phyloP scores from a whole-genome alignment of 1,140 invertebrate species.

The Battus philenor region DNA sequence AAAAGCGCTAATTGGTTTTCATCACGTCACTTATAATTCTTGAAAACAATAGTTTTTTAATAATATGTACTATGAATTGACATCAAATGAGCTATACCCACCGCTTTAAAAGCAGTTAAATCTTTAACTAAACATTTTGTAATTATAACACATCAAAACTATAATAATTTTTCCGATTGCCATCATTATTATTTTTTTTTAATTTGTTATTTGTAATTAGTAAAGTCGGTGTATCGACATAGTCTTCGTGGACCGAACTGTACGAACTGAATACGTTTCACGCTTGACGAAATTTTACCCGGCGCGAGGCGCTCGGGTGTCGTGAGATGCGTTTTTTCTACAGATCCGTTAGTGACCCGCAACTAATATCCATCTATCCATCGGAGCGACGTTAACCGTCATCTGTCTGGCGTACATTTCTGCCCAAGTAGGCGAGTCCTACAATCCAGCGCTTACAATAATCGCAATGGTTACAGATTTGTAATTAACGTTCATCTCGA shows the following conservation, averaged over 20 bases:
- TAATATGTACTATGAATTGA: no score
- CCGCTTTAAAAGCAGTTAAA: no score
- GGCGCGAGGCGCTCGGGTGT: conserved; percentile 42
- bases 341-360: conserved; percentile 39
- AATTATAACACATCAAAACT: no score
- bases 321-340: conserved; percentile 52
- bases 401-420: conserved; percentile 30
- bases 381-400: conserved; percentile 11
- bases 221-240: no score
- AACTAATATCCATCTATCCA: conserved; percentile 24
- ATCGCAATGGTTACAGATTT: conserved; percentile 23
- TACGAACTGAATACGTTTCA: conserved; percentile 1
- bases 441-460: conserved; percentile 13
- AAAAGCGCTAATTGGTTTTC: no score
- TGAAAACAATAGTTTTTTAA: no score
- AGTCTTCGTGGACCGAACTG: conserved; percentile 1
- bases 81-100: no score
- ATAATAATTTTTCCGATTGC: no score
- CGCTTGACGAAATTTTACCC: conserved; percentile 29
- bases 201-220: no score
- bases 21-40: no score
- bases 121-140: no score
- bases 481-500: conserved; percentile 6
- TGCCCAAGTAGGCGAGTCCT: conserved; percentile 7
- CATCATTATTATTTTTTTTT: no score